Percentiles rank a stretch among this genome's conserved stretches.
phyloP scores from a whole-genome alignment of 1,140 invertebrate genomes.

The Sinella curviseta region DNA sequence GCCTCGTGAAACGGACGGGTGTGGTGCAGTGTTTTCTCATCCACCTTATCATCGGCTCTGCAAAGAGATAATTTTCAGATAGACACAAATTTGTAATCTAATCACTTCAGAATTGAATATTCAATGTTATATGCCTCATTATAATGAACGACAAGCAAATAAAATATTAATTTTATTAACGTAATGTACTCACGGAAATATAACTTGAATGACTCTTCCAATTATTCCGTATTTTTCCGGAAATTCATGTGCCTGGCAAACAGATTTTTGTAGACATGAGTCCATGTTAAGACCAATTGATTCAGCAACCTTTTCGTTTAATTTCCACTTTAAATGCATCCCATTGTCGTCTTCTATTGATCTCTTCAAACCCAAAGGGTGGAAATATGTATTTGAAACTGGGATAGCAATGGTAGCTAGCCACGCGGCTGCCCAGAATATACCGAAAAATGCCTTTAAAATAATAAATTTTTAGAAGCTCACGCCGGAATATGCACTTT shows the following conservation, averaged over 20 bases:
- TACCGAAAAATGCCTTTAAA: constrained; percentile 25
- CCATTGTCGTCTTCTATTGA: not conserved
- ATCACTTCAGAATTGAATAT: too few species aligned
- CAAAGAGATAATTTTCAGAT: too few species aligned
- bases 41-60: too few species aligned
- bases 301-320: not conserved
- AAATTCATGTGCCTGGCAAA: not conserved
- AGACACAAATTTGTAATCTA: too few species aligned
- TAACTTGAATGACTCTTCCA: not conserved
- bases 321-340: not conserved
- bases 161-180: too few species aligned
- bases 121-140: too few species aligned
- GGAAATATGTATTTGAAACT: not conserved
- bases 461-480: not conserved
- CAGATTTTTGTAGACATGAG: constrained; percentile 8
- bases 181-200: constrained; percentile 25
- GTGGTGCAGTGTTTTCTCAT: too few species aligned
- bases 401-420: constrained; percentile 3
- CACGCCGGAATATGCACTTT: not conserved
- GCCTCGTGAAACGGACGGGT: not conserved
- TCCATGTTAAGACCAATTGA: constrained; percentile 19
- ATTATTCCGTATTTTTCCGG: not conserved
- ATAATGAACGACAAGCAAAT: too few species aligned
- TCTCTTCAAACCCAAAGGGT: not conserved
- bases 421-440: constrained; percentile 9